Conservation (phyloP, 2,797 vertebrate species). For the Poeciliopsis paucimaculata region DNA sequence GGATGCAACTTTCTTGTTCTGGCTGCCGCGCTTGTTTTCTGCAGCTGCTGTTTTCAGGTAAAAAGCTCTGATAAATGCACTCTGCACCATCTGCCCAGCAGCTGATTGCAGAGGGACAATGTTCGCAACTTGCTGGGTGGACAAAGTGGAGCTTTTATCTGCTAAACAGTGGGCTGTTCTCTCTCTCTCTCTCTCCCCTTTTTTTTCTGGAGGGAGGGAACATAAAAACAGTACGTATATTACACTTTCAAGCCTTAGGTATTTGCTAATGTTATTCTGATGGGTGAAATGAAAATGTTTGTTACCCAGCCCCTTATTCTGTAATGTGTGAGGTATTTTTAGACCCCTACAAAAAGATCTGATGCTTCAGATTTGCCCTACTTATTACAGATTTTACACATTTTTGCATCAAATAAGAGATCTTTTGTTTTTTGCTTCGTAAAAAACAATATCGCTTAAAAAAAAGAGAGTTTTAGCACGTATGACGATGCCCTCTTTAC, state of each 20-base stretch:
- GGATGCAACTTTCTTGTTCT: conserved; percentile 4
- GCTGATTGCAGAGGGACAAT: conserved; percentile 22
- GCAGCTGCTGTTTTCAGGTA: conserved; percentile 29
- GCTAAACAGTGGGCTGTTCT: conserved; percentile 12
- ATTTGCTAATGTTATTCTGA: conserved; percentile 1
- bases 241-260: conserved; percentile 4
- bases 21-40: conserved; percentile 15
- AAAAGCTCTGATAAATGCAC: conserved; percentile 28
- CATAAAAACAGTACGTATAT: conserved; percentile 7
- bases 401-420: neutral
- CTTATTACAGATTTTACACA: neutral
- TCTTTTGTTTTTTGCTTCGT: neutral
- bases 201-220: neutral
- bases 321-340: neutral
- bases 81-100: conserved; percentile 26
- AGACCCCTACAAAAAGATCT: neutral
- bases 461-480: neutral
- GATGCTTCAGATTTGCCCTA: neutral
- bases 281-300: conserved; percentile 6
- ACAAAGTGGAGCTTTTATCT: conserved; percentile 25
- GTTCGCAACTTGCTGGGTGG: conserved; percentile 29
- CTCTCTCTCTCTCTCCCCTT: neutral
- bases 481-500: neutral
- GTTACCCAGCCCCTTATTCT: neutral
- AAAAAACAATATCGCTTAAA: no score